A percentile compares a stretch with the other conserved stretches of the same genome.
phyloP scores from a whole-genome alignment of 1,140 invertebrate genomes.

The Diprion similis region DNA sequence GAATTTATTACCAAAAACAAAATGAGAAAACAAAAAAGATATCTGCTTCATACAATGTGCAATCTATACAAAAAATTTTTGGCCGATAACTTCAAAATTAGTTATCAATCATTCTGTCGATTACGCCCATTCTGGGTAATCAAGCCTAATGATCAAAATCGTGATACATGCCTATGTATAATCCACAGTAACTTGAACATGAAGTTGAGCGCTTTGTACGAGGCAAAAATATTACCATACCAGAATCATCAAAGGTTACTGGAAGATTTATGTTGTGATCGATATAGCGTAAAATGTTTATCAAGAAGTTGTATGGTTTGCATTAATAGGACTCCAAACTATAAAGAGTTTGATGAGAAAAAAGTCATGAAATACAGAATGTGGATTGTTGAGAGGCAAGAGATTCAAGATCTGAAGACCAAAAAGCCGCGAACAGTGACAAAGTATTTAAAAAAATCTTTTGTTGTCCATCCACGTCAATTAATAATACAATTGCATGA shows the following conservation, averaged over 20 bases:
- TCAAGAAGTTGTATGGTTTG: neutral
- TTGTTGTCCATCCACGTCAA: conserved; percentile 23
- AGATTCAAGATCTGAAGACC: conserved; percentile 19
- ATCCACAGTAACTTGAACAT: neutral
- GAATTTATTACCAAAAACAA: neutral
- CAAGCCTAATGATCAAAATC: neutral
- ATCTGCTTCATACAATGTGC: neutral
- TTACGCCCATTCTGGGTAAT: conserved; percentile 10
- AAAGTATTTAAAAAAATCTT: conserved; percentile 23
- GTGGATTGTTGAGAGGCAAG: conserved; percentile 29
- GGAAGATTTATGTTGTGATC: conserved; percentile 4
- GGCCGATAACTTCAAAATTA: neutral
- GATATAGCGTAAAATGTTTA: conserved; percentile 5
- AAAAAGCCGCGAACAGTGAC: conserved; percentile 25
- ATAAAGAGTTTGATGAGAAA: neutral
- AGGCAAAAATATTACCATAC: neutral
- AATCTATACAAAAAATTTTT: neutral
- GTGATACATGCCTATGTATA: conserved; percentile 10
- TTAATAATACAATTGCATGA: conserved; percentile 27
- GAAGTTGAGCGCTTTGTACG: neutral
- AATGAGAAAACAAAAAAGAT: neutral
- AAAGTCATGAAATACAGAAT: neutral
- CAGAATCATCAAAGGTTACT: neutral
- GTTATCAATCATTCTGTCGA: neutral
- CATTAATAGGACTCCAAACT: neutral